phyloP scores from a whole-genome alignment of 2,113 vertebrate species.

The Burhinus oedicnemus region DNA sequence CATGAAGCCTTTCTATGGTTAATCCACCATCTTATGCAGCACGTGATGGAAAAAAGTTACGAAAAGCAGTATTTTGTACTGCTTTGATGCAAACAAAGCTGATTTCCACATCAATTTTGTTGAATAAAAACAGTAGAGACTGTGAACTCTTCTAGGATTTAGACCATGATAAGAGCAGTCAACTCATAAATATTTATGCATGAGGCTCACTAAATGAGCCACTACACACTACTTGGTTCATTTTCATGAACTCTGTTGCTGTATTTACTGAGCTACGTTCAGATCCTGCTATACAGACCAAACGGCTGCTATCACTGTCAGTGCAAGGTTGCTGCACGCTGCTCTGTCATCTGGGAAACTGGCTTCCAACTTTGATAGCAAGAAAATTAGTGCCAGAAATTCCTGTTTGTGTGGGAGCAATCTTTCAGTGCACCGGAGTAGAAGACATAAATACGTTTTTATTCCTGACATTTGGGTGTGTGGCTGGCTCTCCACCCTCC shows the following conservation, averaged over 20 bases:
- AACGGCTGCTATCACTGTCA: background rate
- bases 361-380: fast-evolving
- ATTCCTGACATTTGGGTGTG: background rate
- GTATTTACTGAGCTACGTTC: background rate
- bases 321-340: background rate
- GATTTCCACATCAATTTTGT: background rate
- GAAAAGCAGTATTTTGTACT: slow-evolving; percentile 15
- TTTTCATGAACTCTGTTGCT: background rate
- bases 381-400: background rate
- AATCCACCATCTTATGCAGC: background rate
- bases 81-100: slow-evolving; percentile 22
- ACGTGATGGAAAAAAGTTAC: background rate
- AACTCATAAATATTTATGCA: slow-evolving; percentile 42
- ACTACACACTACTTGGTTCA: background rate
- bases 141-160: background rate
- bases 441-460: background rate
- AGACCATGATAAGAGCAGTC: background rate
- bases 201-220: background rate
- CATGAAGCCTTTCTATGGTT: background rate
- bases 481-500: background rate
- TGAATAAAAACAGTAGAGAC: background rate
- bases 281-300: background rate
- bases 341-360: background rate
- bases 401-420: background rate
- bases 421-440: background rate